Evolutionary conservation across 2,797 vertebrate species (phyloP).

Genomic region (Monodelphis domestica): DNA sequence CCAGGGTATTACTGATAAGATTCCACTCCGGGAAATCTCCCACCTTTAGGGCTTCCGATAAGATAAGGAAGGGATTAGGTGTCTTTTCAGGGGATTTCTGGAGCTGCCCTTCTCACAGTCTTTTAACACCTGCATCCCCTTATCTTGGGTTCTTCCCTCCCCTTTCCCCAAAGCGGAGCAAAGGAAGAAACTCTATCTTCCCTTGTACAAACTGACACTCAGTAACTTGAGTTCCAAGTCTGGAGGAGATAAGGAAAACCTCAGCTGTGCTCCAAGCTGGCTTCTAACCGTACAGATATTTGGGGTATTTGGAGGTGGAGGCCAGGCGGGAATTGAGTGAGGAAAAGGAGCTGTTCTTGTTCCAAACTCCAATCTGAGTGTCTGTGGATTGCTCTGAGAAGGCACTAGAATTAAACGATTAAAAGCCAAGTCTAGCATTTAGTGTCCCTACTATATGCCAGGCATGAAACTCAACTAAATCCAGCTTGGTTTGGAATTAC

Average conservation of each 20-base stretch:
- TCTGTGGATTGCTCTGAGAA: background rate
- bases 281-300: background rate
- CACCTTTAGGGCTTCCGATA: background rate
- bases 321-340: background rate
- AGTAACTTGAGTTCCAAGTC: background rate
- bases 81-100: conserved; percentile 9
- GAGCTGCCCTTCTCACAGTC: background rate
- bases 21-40: background rate
- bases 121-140: conserved; percentile 46
- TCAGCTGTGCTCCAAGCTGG: background rate
- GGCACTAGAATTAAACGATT: background rate
- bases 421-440: background rate
- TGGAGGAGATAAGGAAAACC: conserved; percentile 41
- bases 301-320: background rate
- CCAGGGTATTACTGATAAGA: background rate
- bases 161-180: conserved; percentile 38
- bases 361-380: background rate
- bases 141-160: conserved; percentile 32
- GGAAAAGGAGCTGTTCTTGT: background rate
- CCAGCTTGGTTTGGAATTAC: background rate
- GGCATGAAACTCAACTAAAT: background rate
- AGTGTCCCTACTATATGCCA: background rate
- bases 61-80: conserved; percentile 26
- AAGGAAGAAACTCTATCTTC: conserved; percentile 47
- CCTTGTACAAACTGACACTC: background rate